Percentiles rank a stretch among this genome's conserved stretches.
These are phyloP conservation scores for Acanthaster planci DNA, from an alignment of 35 echinoderm and acorn worm genomes.

Conservation along the genomic window DNA sequence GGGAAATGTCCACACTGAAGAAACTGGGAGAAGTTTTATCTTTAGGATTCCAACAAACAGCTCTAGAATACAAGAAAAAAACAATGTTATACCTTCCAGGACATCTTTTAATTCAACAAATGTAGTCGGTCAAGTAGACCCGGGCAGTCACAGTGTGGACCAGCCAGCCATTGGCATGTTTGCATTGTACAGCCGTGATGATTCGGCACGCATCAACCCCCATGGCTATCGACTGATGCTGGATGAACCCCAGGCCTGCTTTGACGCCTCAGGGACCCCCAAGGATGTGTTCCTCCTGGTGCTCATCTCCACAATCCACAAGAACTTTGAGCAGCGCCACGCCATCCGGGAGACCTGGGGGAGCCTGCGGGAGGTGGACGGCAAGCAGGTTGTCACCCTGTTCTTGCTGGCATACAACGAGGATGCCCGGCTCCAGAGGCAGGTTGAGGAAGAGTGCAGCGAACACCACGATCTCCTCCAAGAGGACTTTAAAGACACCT, in stretches of 20 bases:
- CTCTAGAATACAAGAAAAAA: too few species aligned
- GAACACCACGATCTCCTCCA: conserved; percentile 84
- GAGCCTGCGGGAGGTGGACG: conserved; percentile 59
- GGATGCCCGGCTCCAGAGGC: conserved; percentile 54
- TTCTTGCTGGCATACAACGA: conserved; percentile 82
- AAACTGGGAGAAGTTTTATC: background rate
- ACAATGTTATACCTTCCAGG: too few species aligned
- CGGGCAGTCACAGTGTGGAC: too few species aligned
- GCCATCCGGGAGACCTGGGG: conserved; percentile 90
- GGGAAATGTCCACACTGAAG: background rate
- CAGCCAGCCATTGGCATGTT: too few species aligned
- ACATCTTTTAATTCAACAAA: too few species aligned
- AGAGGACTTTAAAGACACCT: conserved; percentile 92
- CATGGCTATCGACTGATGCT: conserved; percentile 59
- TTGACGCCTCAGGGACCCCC: conserved; percentile 35
- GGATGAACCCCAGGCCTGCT: conserved; percentile 65
- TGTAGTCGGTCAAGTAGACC: too few species aligned
- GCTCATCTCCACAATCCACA: conserved; percentile 73
- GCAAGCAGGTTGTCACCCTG: conserved; percentile 72
- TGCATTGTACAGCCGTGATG: background rate
- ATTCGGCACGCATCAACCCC: conserved; percentile 33
- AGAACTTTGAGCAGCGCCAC: conserved; percentile 95
- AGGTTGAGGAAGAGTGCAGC: conserved; percentile 72
- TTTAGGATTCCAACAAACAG: background rate
- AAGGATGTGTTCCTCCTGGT: conserved; percentile 58